Evolutionary conservation across 2,113 vertebrate species (phyloP).

Genomic region (Silurus asotus): DNA sequence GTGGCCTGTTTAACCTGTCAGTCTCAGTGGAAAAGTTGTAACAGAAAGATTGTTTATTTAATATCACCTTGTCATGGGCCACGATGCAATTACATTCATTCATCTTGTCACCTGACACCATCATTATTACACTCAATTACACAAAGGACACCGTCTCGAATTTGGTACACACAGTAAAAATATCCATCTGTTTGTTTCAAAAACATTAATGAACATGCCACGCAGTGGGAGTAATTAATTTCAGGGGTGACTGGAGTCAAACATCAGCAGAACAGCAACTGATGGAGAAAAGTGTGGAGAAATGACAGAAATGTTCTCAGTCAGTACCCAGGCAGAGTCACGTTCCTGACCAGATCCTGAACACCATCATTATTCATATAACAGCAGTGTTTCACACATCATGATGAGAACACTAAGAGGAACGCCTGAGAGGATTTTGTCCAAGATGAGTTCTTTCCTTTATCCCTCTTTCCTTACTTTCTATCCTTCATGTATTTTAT

Average conservation of each 20-base stretch:
- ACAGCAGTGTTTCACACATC: background rate
- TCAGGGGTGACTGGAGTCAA: slow-evolving; percentile 31
- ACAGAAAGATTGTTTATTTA: background rate
- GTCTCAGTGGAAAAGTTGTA: background rate
- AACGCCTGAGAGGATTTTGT: background rate
- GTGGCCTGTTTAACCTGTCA: background rate
- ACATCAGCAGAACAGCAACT: slow-evolving; percentile 7
- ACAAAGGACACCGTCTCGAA: background rate
- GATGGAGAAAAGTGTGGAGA: slow-evolving; percentile 6
- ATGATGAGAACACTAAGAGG: background rate
- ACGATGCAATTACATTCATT: background rate
- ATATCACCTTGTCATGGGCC: slow-evolving; percentile 1
- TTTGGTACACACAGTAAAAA: background rate
- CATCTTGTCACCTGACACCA: background rate
- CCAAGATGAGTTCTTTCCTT: too few relatives aligned
- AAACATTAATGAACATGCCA: slow-evolving; percentile 43
- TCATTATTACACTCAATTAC: background rate
- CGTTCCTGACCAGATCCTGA: background rate
- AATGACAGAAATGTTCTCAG: slow-evolving; percentile 3
- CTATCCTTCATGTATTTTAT: background rate
- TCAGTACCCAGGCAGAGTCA: background rate
- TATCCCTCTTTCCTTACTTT: too few relatives aligned
- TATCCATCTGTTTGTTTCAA: slow-evolving; percentile 43
- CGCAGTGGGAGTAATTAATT: slow-evolving; percentile 39
- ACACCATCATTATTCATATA: background rate